Evolutionary conservation across 2,797 vertebrate genomes (phyloP), one percentile per base, ranked within the genome.

Genomic region (Phoebastria nigripes): DNA sequence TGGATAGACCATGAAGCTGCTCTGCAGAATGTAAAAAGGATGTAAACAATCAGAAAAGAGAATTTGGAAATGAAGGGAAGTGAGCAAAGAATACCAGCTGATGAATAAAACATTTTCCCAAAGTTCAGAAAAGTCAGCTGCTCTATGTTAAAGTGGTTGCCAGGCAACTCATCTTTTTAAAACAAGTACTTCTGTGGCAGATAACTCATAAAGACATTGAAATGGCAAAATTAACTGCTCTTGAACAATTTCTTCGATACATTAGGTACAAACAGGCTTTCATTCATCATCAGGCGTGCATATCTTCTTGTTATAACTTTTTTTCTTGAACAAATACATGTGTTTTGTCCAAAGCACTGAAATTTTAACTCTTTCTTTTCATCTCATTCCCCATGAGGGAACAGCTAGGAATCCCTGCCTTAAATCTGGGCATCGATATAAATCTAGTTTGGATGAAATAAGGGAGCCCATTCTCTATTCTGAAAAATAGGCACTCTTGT

Each of bases 31-130:
- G n/a, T 90, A 82, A 96, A 97, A 85, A 89, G 71, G 91, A 94
- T 95, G 90, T 94, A 97, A 96, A 96, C 87, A 94, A 89, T 84
- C 79, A 94, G 94, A 95, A 96, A 91, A 93, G 81, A 54, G 90
- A 93, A 96, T 96, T 89, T 89, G 88, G 82, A 93, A 93, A 85
- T 91, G 91, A 96, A 95, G 94, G 93, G 93, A 95, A 96, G 89
- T 96, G 93, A 97, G 96, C 90, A 92, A 91, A 97, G 89, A 96
- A 97, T 94, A 92, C 94, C 74, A 90, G 94, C 96, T 97, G 88
- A 98, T 97, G 97, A 98, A 98, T 98, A 98, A 98, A 97, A 97
- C 97, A 97, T 98, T 94, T 94, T 96, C 82, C 47, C 88, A 90
- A 97, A 97, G 97, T 96, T 96, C 96, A 94, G 97, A 96, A 96